Percentiles rank a stretch among this genome's conserved stretches.
These are phyloP conservation scores for Orbicella faveolata DNA, from an alignment of 64 coral and sea anemone genomes.

Conservation along the genomic window DNA sequence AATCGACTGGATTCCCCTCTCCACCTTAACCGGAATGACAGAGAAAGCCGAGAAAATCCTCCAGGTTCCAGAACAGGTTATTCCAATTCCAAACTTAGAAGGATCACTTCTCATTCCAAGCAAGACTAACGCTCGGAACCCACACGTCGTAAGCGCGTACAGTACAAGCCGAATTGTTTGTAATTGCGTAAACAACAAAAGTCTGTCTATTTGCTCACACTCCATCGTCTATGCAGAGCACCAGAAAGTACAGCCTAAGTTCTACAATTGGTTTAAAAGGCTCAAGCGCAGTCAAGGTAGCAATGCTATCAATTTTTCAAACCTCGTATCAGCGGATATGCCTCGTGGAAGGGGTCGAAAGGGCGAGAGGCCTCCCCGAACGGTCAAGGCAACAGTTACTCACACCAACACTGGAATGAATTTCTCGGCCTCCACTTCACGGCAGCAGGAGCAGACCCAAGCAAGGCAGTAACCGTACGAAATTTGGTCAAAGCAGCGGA, in stretches of 20 bases:
- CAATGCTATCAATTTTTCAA: constrained; percentile 1
- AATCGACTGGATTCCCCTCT: neutral
- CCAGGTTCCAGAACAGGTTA: neutral
- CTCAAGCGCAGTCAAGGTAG: neutral
- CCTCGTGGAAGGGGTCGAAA: constrained; percentile 9
- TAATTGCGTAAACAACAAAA: constrained; percentile 3
- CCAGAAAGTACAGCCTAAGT: constrained; percentile 5
- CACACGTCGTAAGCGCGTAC: neutral
- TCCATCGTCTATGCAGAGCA: constrained; percentile 13
- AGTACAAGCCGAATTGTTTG: neutral
- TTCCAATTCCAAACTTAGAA: neutral
- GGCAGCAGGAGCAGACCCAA: neutral
- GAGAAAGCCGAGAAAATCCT: neutral
- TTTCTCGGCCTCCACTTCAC: neutral
- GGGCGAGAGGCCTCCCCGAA: constrained; percentile 1
- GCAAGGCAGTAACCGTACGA: neutral
- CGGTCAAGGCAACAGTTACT: neutral
- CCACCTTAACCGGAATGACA: neutral
- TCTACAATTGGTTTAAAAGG: neutral
- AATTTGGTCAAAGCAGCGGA: neutral
- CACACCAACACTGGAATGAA: neutral
- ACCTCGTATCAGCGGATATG: neutral
- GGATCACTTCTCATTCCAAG: constrained; percentile 12
- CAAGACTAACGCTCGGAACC: neutral
- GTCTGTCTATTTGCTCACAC: neutral